Base-by-base conservation (phyloP, 1,140 invertebrate species). In the Ceratitis capitata region DNA sequence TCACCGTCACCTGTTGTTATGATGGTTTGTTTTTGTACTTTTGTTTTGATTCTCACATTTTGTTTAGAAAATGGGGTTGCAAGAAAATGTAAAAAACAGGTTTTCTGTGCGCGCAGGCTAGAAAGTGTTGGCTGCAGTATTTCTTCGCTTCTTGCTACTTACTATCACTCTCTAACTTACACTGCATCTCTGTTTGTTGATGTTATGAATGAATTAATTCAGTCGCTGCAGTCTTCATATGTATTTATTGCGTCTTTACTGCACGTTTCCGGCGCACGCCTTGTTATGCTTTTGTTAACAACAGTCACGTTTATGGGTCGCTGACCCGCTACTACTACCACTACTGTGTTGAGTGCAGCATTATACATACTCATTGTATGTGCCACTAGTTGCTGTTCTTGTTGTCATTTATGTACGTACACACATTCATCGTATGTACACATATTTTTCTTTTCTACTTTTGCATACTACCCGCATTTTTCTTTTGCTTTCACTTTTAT, bases 281-380 rank as follows among this genome's bases (percentile, higher is more conserved):
- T n/a, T n/a, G n/a, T n/a, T n/a, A n/a, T n/a, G n/a, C n/a, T n/a
- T n/a, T n/a, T n/a, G n/a, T 19, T 51, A 10, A 89, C 89, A 88
- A 86, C 86, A 82, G 86, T 87, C 84, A 88, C 89, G 89, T 90
- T 90, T 87, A 19, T 90, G 86, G 89, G 89, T 90, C 89, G 89
- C 85, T 42, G 85, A 85, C 88, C 42, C 39, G 39, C 5, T 74
- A 32, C 39, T 26, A 7, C 4, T 45, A 19, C 7, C 19, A 0
- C 19, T 1, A 23, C 35, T 23, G 39, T 42, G 39, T 14, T 23
- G 0, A 19, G n/a, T n/a, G n/a, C n/a, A n/a, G n/a, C n/a, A n/a
- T n/a, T n/a, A n/a, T n/a, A n/a, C n/a, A n/a, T n/a, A n/a, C n/a
- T n/a, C n/a, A n/a, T n/a, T 3, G 5, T 78, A 10, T 78, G 69